These are phyloP conservation scores for Sardina pilchardus DNA, from an alignment of 2,113 vertebrate genomes.

Conservation along the genomic window DNA sequence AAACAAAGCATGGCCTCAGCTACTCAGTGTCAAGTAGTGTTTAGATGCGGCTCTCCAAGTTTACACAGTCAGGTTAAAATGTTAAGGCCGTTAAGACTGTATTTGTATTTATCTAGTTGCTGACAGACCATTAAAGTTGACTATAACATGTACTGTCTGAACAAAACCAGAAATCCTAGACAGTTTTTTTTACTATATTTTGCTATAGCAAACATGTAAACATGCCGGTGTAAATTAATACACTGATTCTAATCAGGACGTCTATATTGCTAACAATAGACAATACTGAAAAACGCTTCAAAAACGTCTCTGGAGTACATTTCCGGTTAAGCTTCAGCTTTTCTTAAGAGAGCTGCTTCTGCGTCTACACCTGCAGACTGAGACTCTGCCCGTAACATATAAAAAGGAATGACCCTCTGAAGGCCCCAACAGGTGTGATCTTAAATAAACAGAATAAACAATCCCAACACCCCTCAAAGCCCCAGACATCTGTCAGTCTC, in stretches of 20 bases:
- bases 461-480: not conserved
- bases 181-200: not conserved
- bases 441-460: not conserved
- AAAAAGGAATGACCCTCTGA: not conserved
- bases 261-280: too few relatives aligned
- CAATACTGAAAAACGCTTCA: too few relatives aligned
- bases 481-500: not conserved
- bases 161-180: not conserved
- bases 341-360: not conserved
- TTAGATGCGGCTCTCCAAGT: slow-evolving; percentile 12
- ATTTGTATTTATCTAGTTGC: not conserved
- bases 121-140: not conserved
- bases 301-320: too few relatives aligned
- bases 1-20: slow-evolving; percentile 2
- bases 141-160: not conserved
- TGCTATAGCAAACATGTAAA: not conserved
- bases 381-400: not conserved
- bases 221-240: not conserved
- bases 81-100: not conserved
- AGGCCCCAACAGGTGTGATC: slow-evolving; percentile 1
- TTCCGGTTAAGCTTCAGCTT: too few relatives aligned
- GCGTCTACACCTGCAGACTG: not conserved
- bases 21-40: slow-evolving; percentile 76
- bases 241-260: too few relatives aligned
- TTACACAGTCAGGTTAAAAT: not conserved